Percentiles rank a stretch among this genome's conserved stretches.
Evolutionary conservation across 2,113 vertebrate genomes (phyloP).

Genomic region (Ranitomeya variabilis): DNA sequence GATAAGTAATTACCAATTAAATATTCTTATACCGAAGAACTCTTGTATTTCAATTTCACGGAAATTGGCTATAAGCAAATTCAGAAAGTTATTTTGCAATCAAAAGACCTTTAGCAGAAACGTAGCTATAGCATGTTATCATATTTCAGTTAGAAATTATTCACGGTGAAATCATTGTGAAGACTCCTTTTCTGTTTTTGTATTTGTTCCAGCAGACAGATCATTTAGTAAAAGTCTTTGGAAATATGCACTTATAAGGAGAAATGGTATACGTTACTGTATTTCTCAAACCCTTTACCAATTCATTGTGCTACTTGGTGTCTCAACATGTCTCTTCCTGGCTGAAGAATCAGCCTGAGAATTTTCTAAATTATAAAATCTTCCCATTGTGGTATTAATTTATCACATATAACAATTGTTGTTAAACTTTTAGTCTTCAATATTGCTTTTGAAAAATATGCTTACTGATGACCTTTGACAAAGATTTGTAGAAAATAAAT

Average conservation of each 20-base stretch:
- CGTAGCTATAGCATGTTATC: background rate
- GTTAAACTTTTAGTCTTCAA: background rate
- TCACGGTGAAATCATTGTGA: slow-evolving; percentile 1
- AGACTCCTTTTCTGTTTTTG: slow-evolving; percentile 27
- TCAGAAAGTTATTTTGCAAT: background rate
- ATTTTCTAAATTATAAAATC: slow-evolving; percentile 2
- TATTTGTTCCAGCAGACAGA: slow-evolving; percentile 46
- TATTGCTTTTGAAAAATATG: too few relatives aligned
- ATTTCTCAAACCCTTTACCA: slow-evolving; percentile 40
- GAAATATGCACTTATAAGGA: slow-evolving; percentile 55
- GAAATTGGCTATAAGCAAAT: background rate
- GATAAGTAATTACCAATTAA: too few relatives aligned
- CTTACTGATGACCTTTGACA: too few relatives aligned
- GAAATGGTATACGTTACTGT: slow-evolving; percentile 42
- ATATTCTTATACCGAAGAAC: too few relatives aligned
- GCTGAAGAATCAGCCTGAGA: background rate
- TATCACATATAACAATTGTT: background rate
- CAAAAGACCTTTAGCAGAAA: background rate
- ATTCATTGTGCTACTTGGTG: slow-evolving; percentile 32
- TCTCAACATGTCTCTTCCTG: slow-evolving; percentile 36
- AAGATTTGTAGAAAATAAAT: too few relatives aligned
- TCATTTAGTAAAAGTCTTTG: slow-evolving; percentile 21
- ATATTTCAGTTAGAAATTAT: slow-evolving; percentile 17
- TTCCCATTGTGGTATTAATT: background rate
- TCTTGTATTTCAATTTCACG: too few relatives aligned